Conservation (phyloP, 2,888 invertebrate genomes). For the Cybosia mesomella region DNA sequence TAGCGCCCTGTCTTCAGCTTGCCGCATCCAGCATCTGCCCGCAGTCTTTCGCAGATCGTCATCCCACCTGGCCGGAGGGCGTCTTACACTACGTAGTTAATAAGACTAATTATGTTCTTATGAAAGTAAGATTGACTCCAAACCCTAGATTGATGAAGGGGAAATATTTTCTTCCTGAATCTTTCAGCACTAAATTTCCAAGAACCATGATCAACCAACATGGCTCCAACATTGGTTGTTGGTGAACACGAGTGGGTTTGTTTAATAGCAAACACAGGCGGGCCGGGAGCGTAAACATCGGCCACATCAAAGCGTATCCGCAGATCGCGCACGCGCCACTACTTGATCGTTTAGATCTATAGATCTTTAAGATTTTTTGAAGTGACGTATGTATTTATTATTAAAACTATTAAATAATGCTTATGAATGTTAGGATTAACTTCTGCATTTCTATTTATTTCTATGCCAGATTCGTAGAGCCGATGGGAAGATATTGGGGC, state of each 20-base stretch:
- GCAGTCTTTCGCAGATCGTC: too few species aligned
- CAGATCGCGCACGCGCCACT: conserved; percentile 36
- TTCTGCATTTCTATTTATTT: background rate
- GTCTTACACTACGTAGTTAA: too few species aligned
- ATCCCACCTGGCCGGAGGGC: too few species aligned
- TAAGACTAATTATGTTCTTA: too few species aligned
- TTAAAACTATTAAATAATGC: background rate
- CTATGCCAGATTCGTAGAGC: too few species aligned
- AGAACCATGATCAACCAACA: conserved; percentile 10
- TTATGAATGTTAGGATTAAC: too few species aligned
- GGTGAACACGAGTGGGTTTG: conserved; percentile 68
- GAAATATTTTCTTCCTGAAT: background rate
- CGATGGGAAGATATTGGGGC: too few species aligned
- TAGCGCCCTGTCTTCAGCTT: too few species aligned
- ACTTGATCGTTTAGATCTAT: conserved; percentile 57
- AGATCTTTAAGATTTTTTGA: conserved; percentile 17
- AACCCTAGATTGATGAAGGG: background rate
- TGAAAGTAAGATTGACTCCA: background rate
- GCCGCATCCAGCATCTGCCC: too few species aligned
- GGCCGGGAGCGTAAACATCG: conserved; percentile 77
- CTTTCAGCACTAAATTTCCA: background rate
- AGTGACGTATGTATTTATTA: conserved; percentile 3
- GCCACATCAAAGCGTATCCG: conserved; percentile 76
- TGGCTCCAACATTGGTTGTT: conserved; percentile 46
- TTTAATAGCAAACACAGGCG: conserved; percentile 79